Percentiles rank a stretch among this genome's conserved stretches.
phyloP scores from a whole-genome alignment of 2,797 vertebrate species.

The Leptoclinus maculatus region DNA sequence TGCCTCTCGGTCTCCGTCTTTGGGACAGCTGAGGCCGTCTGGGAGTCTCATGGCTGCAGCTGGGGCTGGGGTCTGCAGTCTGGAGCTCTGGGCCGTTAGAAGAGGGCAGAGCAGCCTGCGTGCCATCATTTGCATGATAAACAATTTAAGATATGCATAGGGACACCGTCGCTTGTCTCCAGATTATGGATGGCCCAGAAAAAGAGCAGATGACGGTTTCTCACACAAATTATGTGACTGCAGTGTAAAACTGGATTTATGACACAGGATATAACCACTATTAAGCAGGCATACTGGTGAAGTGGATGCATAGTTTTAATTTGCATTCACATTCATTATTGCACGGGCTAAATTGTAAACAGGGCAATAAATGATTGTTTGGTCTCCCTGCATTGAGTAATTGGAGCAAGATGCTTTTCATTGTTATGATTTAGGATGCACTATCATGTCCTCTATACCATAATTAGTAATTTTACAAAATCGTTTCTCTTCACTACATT shows the following conservation, averaged over 20 bases:
- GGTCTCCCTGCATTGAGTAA: conserved; percentile 34
- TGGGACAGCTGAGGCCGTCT: conserved; percentile 80
- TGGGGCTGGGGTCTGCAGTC: conserved; percentile 77
- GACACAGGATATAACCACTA: conserved; percentile 15
- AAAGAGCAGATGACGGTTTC: conserved; percentile 79
- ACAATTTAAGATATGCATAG: conserved; percentile 86
- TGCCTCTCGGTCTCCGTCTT: conserved; percentile 52
- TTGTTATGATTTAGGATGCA: conserved; percentile 49
- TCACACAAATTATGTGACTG: conserved; percentile 67
- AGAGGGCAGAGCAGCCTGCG: conserved; percentile 76
- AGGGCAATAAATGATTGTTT: conserved; percentile 35
- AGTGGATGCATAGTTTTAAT: conserved; percentile 38
- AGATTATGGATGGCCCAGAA: conserved; percentile 81
- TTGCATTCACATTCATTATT: conserved; percentile 44
- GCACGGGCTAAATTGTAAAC: conserved; percentile 12
- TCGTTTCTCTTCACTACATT: conserved; percentile 27
- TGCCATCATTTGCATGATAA: conserved; percentile 86
- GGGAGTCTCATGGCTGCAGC: conserved; percentile 78
- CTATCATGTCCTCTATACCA: conserved; percentile 34
- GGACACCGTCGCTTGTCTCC: conserved; percentile 76
- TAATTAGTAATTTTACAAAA: conserved; percentile 48
- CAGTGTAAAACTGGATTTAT: conserved; percentile 37
- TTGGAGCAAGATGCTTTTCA: conserved; percentile 39
- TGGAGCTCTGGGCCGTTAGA: conserved; percentile 77
- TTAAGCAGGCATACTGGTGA: conserved; percentile 24